Base-by-base conservation (phyloP, 2,113 vertebrate species). In the Glaucomys volans region DNA sequence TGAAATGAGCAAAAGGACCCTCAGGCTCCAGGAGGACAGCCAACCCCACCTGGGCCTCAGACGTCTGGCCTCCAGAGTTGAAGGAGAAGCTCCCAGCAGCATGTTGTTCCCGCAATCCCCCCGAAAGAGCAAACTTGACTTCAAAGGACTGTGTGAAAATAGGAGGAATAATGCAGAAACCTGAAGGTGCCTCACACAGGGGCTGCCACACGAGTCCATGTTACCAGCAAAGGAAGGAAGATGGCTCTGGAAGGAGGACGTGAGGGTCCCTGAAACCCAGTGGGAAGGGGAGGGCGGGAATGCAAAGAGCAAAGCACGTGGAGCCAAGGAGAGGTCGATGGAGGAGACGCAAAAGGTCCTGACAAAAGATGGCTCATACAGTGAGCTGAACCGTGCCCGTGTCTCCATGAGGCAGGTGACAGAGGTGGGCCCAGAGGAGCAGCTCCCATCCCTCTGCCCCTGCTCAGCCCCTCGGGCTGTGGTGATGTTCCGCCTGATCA, bases 401-500 rank as follows among this genome's bases (percentile, higher is more conserved):
- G 28, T 44, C 47, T 32, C 8, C 0, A 2, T 2, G 35, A 22
- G 3, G 42, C 28, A 62, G 64, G 7, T 0, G 0, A 20, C 0
- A 14, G 44, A 9, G 26, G 2, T 42, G 11, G 66, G 8, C 22
- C 79, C 79, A 3, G 16, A 5, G 30, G 37, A 54, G 8, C 0
- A 8, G 13, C 42, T 44, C 32, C 30, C 59, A 0, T 2, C 32
- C 24, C n/a, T 37, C 10, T 16, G 69, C 4, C 13, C 76, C 47
- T 32, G 0, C 2, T 0, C 16, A 26, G 35, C 22, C 35, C n/a
- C 3, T 0, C 20, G 4, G 0, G 0, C 4, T 32, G 1, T 12
- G 1, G 26, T 50, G 62, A 7, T 5, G 35, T 72, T 79, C 42
- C 8, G 1, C 11, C 35, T 26, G 7, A 8, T 7, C 24, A 6